A percentile compares a stretch with the other conserved stretches of the same genome.
phyloP scores from a whole-genome alignment of 37 sponge, comb jelly and placozoan species.

The Halichondria panicea region DNA sequence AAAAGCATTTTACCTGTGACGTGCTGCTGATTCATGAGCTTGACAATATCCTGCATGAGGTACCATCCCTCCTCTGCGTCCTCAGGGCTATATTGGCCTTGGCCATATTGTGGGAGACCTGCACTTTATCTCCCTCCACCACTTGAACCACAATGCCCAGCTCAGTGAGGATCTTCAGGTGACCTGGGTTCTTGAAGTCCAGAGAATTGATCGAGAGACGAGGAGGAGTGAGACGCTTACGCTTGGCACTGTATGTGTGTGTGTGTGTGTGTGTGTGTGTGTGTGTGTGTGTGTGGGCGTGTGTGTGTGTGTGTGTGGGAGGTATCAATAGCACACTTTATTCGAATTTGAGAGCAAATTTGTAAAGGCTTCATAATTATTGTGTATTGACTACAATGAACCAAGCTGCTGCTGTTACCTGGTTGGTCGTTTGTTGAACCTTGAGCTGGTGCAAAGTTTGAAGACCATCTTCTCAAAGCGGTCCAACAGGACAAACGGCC shows the following conservation, averaged over 20 bases:
- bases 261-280: background rate
- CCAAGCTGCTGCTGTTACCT: no score
- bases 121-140: conserved; percentile 34
- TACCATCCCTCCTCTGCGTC: conserved; percentile 63
- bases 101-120: conserved; percentile 53
- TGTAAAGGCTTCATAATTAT: no score
- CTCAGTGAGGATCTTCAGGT: conserved; percentile 29
- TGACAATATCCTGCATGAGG: conserved; percentile 76
- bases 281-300: no score
- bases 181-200: conserved; percentile 54
- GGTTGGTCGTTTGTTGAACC: no score
- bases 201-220: conserved; percentile 25
- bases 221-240: conserved; percentile 19
- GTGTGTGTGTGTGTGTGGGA: no score
- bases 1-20: conserved; percentile 2
- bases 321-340: no score
- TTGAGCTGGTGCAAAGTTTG: no score
- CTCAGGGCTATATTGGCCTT: conserved; percentile 58
- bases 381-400: no score
- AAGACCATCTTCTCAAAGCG: no score
- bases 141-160: conserved; percentile 60
- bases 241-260: no score
- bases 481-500: no score
- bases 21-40: conserved; percentile 17
- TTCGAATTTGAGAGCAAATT: no score